Conservation (phyloP, 1,140 invertebrate genomes). For the Ceratosolen solmsi region DNA sequence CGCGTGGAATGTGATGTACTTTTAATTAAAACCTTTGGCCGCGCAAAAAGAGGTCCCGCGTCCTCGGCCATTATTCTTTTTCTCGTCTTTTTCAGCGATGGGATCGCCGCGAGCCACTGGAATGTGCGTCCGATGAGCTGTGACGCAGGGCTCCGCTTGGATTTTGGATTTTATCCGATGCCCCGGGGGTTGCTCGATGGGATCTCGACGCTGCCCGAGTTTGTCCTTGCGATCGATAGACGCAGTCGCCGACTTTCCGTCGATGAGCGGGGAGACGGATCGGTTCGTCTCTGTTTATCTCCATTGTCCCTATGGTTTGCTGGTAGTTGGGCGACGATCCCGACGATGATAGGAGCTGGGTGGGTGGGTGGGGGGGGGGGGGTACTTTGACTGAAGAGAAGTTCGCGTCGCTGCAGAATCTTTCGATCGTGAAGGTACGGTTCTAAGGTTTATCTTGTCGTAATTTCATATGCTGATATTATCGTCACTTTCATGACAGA, state of each 20-base stretch:
- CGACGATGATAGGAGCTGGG: no score
- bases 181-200: not conserved
- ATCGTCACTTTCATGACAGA: conserved; percentile 15
- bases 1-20: conserved; percentile 37
- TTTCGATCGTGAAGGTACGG: not conserved
- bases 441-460: conserved; percentile 2
- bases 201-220: not conserved
- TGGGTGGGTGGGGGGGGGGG: no score
- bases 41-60: not conserved
- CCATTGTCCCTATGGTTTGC: no score
- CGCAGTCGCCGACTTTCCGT: no score
- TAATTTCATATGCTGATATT: conserved; percentile 2
- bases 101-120: conserved; percentile 16
- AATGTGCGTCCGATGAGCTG: conserved; percentile 4
- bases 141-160: not conserved
- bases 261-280: no score
- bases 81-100: conserved; percentile 2
- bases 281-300: no score
- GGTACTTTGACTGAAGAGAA: no score
- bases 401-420: not conserved
- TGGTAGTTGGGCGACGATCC: no score
- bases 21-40: conserved; percentile 41
- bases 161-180: not conserved
- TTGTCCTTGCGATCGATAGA: not conserved
- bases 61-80: conserved; percentile 4